A percentile compares a stretch with the other conserved stretches of the same genome.
These are phyloP conservation scores for Theropithecus gelada DNA, from an alignment of 2,113 vertebrate genomes.

Conservation along the genomic window DNA sequence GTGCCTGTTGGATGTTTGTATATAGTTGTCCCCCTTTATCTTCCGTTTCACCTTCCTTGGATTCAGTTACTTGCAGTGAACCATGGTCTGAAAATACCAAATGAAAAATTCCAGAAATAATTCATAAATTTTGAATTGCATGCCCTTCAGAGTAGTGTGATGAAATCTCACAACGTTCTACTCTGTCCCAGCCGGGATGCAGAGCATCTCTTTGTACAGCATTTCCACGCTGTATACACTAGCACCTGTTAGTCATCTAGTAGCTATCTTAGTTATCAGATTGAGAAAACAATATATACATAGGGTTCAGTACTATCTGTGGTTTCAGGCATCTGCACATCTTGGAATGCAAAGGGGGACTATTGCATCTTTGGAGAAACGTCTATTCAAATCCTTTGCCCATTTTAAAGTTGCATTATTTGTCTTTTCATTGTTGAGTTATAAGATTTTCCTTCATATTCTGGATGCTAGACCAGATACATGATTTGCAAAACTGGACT, in stretches of 20 bases:
- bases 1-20: neutral
- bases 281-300: neutral
- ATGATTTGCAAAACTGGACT: neutral
- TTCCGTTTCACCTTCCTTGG: neutral
- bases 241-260: neutral
- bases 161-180: neutral
- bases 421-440: constrained; percentile 14
- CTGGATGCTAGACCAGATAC: neutral
- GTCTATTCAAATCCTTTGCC: neutral
- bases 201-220: neutral
- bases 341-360: neutral
- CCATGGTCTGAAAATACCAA: neutral
- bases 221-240: neutral
- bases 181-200: neutral
- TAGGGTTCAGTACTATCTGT: neutral
- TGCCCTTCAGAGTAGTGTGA: neutral
- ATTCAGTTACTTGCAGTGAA: neutral
- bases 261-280: neutral
- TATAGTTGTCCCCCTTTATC: neutral
- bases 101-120: neutral
- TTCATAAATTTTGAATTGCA: neutral
- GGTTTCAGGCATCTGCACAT: neutral
- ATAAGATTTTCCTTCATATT: neutral
- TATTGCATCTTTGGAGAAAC: neutral
- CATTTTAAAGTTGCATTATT: constrained; percentile 3